Evolutionary conservation across 2,888 invertebrate genomes (phyloP), one percentile per base, ranked within the genome.

Genomic region (Tribolium freemani): DNA sequence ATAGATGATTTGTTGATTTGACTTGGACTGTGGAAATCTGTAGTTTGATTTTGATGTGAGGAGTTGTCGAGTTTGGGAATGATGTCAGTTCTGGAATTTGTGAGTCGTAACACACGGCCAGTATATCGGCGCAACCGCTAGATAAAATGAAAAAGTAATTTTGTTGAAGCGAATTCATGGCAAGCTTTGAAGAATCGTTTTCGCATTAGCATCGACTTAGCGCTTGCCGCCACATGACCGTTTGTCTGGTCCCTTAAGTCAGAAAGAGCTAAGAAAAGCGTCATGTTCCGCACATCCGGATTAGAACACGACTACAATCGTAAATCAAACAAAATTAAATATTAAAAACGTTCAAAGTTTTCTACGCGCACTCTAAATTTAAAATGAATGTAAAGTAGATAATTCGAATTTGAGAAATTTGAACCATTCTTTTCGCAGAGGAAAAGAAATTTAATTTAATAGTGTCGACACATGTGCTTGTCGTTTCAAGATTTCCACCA

Each of bases 251-350:
- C 73, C 72, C 76, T 66, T 54, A 61, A 71, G 63, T 60, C 73
- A 68, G 66, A 75, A 71, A 64, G 48, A 67, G 72, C 71, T 71
- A 73, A 76, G 74, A 76, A n/a, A 76, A 72, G 69, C 56, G 64
- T 71, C 76, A 64, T 78, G 80, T 77, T 76, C 76, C 76, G 78
- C 75, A 76, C 77, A 78, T 77, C 76, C 72, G 77, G 78, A 80
- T 74, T 82, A 80, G 84, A 83, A 81, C 84, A 83, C 80, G 84
- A 83, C 84, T 84, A 83, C 83, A 86, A 85, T 86, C 87, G 86
- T 87, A 87, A 87, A 87, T 87, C 87, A 87, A 86, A 85, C 83
- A 82, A 85, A 86, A 87, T 87, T 87, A 87, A 86, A 87, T 87
- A 87, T 87, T 86, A 86, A 86, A 86, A 87, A 86, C 86, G 86